These are phyloP conservation scores for Huso huso DNA, from an alignment of 2,797 vertebrate genomes.

Conservation along the genomic window DNA sequence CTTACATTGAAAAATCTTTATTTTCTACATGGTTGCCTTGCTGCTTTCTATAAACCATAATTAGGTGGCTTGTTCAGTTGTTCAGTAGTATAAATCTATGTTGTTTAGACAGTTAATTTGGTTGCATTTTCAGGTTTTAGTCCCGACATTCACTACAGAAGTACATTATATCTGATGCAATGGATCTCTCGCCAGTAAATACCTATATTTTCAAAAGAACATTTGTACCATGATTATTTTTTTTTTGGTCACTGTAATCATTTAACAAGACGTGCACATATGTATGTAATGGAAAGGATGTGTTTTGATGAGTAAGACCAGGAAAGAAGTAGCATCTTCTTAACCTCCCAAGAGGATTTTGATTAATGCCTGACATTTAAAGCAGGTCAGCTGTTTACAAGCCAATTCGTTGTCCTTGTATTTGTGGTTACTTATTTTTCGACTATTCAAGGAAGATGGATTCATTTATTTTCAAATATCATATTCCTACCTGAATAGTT, in stretches of 20 bases:
- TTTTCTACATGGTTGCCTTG: conserved; percentile 37
- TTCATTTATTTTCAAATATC: too few species aligned
- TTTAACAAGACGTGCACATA: neutral
- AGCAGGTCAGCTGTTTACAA: neutral
- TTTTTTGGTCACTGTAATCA: neutral
- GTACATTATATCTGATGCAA: too few species aligned
- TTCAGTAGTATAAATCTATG: conserved; percentile 35
- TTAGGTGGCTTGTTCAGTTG: conserved; percentile 37
- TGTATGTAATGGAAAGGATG: neutral
- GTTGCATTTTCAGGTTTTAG: conserved; percentile 19
- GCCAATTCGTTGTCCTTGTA: neutral
- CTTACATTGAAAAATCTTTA: conserved; percentile 32
- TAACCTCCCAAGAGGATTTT: neutral
- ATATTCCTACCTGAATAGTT: too few species aligned
- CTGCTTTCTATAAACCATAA: conserved; percentile 38
- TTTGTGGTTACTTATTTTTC: too few species aligned
- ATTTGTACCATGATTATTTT: too few species aligned
- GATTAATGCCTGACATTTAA: conserved; percentile 1
- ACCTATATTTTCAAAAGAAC: too few species aligned
- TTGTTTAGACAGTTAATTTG: conserved; percentile 27
- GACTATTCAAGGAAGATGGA: too few species aligned
- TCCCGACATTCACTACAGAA: conserved; percentile 14
- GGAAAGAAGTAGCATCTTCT: neutral
- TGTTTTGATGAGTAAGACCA: neutral
- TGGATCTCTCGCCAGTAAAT: too few species aligned